Percentiles rank a stretch among this genome's conserved stretches.
Conservation (phyloP, 2,888 invertebrate genomes). For the Andrena marginata region DNA sequence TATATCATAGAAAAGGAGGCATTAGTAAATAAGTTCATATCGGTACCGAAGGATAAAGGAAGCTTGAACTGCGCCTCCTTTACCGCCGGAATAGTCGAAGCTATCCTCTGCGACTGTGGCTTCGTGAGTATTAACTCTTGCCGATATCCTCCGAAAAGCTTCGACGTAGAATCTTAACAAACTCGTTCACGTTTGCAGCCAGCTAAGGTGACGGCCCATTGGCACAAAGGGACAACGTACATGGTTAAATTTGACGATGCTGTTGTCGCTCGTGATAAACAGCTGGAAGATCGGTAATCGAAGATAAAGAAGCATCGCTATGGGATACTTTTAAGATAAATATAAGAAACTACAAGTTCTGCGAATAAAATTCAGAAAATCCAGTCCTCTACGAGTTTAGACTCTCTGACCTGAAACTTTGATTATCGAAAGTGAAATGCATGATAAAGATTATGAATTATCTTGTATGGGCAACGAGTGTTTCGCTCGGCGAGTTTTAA, state of each 20-base stretch:
- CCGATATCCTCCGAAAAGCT: not conserved
- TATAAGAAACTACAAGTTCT: not conserved
- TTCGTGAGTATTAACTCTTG: slow-evolving; percentile 91
- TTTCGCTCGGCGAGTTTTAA: not conserved
- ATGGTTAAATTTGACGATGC: slow-evolving; percentile 99
- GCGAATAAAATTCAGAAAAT: slow-evolving; percentile 1
- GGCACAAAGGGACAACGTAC: slow-evolving; percentile 99
- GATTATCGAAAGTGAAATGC: no score
- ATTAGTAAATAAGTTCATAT: slow-evolving; percentile 98
- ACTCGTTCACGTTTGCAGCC: slow-evolving; percentile 87
- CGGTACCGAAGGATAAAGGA: slow-evolving; percentile 98
- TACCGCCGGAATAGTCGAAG: slow-evolving; percentile 98
- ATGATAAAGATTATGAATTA: no score
- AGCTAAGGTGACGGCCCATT: slow-evolving; percentile 98
- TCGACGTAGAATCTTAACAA: not conserved
- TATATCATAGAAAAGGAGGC: slow-evolving; percentile 99
- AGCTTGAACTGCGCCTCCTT: slow-evolving; percentile 99
- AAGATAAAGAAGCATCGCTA: not conserved
- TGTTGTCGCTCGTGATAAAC: slow-evolving; percentile 95
- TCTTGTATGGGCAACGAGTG: not conserved
- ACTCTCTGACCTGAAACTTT: not conserved
- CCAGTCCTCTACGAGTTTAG: not conserved
- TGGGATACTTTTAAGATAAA: not conserved
- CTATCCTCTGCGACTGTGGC: slow-evolving; percentile 96
- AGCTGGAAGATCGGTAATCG: slow-evolving; percentile 93